Percentiles rank a stretch among this genome's conserved stretches.
Conservation (phyloP, 2,797 vertebrate species). For the Neolamprologus multifasciatus region DNA sequence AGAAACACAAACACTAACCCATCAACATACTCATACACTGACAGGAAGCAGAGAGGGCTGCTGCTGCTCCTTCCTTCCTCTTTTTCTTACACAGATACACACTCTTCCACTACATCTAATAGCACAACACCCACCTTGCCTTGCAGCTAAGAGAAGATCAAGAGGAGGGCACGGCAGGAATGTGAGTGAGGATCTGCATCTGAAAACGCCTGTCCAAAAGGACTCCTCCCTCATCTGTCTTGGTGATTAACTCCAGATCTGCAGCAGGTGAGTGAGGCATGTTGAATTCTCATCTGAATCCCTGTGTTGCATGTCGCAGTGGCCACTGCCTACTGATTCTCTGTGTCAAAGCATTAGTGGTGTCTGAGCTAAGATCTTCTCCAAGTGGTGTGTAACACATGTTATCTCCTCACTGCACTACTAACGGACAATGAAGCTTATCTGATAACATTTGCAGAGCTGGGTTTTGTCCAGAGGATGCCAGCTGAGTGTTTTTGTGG, state of each 20-base stretch:
- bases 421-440: neutral
- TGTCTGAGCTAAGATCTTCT: neutral
- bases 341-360: neutral
- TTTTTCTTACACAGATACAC: neutral
- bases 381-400: neutral
- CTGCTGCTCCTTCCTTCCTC: neutral
- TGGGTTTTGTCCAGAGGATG: neutral
- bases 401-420: neutral
- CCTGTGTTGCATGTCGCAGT: constrained; percentile 13
- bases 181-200: constrained; percentile 31
- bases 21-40: constrained; percentile 26
- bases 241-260: constrained; percentile 6
- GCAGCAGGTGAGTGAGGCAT: constrained; percentile 67
- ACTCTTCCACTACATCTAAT: neutral
- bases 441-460: neutral
- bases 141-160: constrained; percentile 4
- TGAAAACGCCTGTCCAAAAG: constrained; percentile 40
- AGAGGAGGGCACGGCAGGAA: constrained; percentile 10
- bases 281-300: constrained; percentile 17
- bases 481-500: neutral
- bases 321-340: neutral
- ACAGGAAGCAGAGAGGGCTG: constrained; percentile 28
- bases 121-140: neutral
- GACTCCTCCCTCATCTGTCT: constrained; percentile 2
- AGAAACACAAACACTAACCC: constrained; percentile 41